Conservation (phyloP, 2,797 vertebrate genomes). For the Micrastur ruficollis region DNA sequence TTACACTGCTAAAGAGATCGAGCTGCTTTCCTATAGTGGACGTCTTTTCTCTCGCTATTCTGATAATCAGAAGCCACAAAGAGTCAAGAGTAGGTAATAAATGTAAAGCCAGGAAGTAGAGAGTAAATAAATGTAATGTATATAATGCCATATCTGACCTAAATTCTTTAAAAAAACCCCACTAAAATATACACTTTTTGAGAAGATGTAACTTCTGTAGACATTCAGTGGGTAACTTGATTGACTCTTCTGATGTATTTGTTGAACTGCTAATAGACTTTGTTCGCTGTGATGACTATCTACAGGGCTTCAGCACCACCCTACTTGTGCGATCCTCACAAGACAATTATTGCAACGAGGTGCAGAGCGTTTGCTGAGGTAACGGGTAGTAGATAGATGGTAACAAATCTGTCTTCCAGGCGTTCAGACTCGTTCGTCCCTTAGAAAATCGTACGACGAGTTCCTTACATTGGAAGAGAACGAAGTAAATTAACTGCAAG, state of each 20-base stretch:
- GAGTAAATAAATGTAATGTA: not conserved
- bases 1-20: not conserved
- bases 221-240: not conserved
- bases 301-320: not conserved
- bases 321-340: not conserved
- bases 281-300: not conserved
- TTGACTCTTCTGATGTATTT: not conserved
- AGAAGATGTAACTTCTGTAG: not conserved
- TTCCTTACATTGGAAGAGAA: not conserved
- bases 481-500: not conserved
- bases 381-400: rapidly evolving
- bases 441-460: not conserved
- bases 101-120: not conserved
- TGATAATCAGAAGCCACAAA: not conserved
- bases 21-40: not conserved
- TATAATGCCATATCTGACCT: not conserved
- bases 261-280: not conserved
- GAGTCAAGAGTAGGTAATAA: not conserved
- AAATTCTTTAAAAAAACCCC: not conserved
- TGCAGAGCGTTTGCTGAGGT: not conserved
- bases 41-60: not conserved
- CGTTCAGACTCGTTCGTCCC: not conserved
- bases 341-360: not conserved
- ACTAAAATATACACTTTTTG: not conserved
- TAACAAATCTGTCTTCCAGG: not conserved